phyloP scores from a whole-genome alignment of 2,797 vertebrate species.

The Kryptolebias ocellatus region DNA sequence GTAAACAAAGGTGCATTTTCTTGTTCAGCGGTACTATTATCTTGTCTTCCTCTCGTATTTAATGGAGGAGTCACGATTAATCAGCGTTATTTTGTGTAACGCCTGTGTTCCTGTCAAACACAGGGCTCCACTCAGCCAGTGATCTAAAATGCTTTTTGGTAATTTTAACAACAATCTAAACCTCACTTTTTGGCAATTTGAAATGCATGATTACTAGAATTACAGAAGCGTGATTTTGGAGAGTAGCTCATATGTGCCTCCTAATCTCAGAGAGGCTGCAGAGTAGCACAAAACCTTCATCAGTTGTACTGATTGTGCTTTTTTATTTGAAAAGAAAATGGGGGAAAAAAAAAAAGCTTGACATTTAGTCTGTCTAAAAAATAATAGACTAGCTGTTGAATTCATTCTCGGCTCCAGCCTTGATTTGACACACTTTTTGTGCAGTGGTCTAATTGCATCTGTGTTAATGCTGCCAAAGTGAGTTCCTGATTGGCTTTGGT shows the following conservation, averaged over 20 bases:
- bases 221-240: conserved; percentile 2
- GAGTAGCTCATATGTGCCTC: not conserved
- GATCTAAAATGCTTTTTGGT: conserved; percentile 26
- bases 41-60: conserved; percentile 10
- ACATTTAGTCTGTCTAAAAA: conserved; percentile 7
- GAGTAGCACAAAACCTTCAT: conserved; percentile 8
- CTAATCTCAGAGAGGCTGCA: conserved; percentile 12
- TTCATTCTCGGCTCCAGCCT: not conserved
- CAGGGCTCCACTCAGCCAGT: conserved; percentile 9
- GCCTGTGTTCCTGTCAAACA: conserved; percentile 16
- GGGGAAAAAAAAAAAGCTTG: not conserved
- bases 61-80: conserved; percentile 24
- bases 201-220: conserved; percentile 12
- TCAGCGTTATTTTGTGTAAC: conserved; percentile 9
- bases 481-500: conserved; percentile 43
- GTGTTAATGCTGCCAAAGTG: conserved; percentile 11
- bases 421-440: conserved; percentile 1
- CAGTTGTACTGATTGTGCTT: not conserved
- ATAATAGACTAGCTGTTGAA: not conserved
- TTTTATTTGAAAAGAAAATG: conserved; percentile 8
- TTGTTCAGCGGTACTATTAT: conserved; percentile 8
- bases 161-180: conserved; percentile 26
- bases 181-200: not conserved
- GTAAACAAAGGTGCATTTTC: conserved; percentile 1
- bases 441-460: conserved; percentile 26